Evolutionary conservation across 2,888 invertebrate genomes (phyloP).

Genomic region (Synanthedon formicaeformis): DNA sequence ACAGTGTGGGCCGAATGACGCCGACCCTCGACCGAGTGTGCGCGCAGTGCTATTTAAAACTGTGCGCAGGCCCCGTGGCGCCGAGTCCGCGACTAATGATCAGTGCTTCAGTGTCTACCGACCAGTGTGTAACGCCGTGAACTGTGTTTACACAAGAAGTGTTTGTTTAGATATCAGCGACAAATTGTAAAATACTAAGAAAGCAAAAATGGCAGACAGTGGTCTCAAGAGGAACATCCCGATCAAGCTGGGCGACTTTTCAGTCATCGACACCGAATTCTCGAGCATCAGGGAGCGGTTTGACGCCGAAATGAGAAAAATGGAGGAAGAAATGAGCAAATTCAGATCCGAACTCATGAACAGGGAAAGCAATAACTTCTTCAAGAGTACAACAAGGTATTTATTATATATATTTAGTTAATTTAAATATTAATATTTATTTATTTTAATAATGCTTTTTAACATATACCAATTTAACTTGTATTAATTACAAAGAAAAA

Average conservation of each 20-base stretch:
- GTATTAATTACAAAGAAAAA: too few species aligned
- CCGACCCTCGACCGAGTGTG: constrained; percentile 47
- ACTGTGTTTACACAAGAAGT: constrained; percentile 63
- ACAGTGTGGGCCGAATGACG: constrained; percentile 64
- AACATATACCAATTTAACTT: too few species aligned
- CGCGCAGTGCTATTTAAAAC: constrained; percentile 70
- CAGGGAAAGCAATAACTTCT: constrained; percentile 91
- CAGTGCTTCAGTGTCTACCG: constrained; percentile 64
- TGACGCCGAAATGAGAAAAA: constrained; percentile 97
- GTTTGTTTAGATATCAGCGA: constrained; percentile 60
- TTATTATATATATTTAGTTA: constrained; percentile 19
- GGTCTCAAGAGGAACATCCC: constrained; percentile 90
- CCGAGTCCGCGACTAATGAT: constrained; percentile 67
- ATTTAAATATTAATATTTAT: constrained; percentile 1
- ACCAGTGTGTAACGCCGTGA: constrained; percentile 52
- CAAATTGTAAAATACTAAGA: constrained; percentile 32
- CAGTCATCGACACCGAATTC: constrained; percentile 96
- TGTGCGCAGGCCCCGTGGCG: constrained; percentile 68
- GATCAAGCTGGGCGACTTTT: constrained; percentile 93
- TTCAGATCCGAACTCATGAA: constrained; percentile 94
- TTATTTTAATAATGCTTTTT: not conserved
- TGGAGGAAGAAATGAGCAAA: constrained; percentile 98
- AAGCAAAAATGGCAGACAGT: constrained; percentile 82
- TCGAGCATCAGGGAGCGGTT: constrained; percentile 95
- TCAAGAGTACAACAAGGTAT: constrained; percentile 90